Conservation (phyloP, 2,888 invertebrate species). For the Plagodis pulveraria region DNA sequence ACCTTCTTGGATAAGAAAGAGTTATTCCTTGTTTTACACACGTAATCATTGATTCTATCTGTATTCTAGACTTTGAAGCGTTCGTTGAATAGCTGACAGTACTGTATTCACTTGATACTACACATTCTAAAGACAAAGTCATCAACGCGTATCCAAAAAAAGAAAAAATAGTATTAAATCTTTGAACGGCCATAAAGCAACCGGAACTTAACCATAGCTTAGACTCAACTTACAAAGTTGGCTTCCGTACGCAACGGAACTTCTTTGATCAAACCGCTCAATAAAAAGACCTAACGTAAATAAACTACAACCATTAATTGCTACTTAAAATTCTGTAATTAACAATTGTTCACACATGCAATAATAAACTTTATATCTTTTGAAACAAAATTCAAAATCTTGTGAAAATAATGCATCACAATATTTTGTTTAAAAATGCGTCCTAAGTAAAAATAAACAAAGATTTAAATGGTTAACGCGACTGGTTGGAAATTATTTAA, state of each 20-base stretch:
- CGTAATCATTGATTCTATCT: too few species aligned
- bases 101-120: too few species aligned
- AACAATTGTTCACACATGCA: slow-evolving; percentile 30
- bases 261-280: slow-evolving; percentile 30
- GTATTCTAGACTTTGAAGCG: too few species aligned
- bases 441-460: slow-evolving; percentile 10
- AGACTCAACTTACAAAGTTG: slow-evolving; percentile 18
- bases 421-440: slow-evolving; percentile 8
- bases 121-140: too few species aligned
- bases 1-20: too few species aligned
- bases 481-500: slow-evolving; percentile 10
- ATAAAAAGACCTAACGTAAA: slow-evolving; percentile 39
- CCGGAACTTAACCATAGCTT: slow-evolving; percentile 22
- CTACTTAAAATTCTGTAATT: slow-evolving; percentile 42
- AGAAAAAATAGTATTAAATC: not conserved
- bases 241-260: slow-evolving; percentile 38
- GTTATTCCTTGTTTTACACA: too few species aligned
- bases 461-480: slow-evolving; percentile 11
- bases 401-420: not conserved
- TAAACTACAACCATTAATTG: slow-evolving; percentile 46
- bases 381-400: slow-evolving; percentile 10
- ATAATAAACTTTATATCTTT: slow-evolving; percentile 12
- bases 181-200: slow-evolving; percentile 9
- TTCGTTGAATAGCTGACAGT: too few species aligned
- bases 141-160: too few species aligned